Conservation (phyloP, 2,797 vertebrate species). For the Thunnus albacares region DNA sequence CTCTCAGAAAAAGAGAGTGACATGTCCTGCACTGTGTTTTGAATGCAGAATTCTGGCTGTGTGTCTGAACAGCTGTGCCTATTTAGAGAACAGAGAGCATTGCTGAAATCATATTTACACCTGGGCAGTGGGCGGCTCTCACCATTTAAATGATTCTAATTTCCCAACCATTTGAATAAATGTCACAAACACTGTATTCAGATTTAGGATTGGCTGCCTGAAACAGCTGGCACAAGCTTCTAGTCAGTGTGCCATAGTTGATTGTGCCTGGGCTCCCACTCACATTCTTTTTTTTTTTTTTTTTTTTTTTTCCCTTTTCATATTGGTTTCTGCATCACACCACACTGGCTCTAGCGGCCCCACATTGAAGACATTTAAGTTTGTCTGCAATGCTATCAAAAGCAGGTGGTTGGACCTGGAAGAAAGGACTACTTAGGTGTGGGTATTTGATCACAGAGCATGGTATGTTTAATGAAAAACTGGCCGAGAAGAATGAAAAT, state of each 20-base stretch:
- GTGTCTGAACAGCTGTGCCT: conserved; percentile 58
- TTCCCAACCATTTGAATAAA: conserved; percentile 69
- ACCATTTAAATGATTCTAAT: conserved; percentile 69
- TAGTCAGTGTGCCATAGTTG: conserved; percentile 55
- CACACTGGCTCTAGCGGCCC: conserved; percentile 26
- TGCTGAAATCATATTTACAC: conserved; percentile 74
- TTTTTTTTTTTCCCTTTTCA: not conserved
- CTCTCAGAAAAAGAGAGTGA: conserved; percentile 42
- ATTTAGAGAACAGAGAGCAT: conserved; percentile 58
- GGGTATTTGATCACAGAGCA: conserved; percentile 53
- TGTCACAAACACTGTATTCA: conserved; percentile 68
- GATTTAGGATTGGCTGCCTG: conserved; percentile 62
- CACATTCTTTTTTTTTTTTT: conserved; percentile 28
- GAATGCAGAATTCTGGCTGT: conserved; percentile 45
- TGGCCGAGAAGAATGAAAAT: conserved; percentile 52
- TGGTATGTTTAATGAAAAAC: conserved; percentile 59
- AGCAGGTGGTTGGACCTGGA: conserved; percentile 47
- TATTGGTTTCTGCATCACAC: conserved; percentile 48
- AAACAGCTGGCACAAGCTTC: conserved; percentile 70
- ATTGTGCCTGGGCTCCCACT: conserved; percentile 50
- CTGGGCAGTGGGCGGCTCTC: conserved; percentile 66
- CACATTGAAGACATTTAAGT: conserved; percentile 44
- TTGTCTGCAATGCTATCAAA: conserved; percentile 46
- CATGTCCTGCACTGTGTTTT: conserved; percentile 36
- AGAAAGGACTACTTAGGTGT: conserved; percentile 28